Conservation (phyloP, 64 coral and sea anemone genomes). For the Actinia tenebrosa region DNA sequence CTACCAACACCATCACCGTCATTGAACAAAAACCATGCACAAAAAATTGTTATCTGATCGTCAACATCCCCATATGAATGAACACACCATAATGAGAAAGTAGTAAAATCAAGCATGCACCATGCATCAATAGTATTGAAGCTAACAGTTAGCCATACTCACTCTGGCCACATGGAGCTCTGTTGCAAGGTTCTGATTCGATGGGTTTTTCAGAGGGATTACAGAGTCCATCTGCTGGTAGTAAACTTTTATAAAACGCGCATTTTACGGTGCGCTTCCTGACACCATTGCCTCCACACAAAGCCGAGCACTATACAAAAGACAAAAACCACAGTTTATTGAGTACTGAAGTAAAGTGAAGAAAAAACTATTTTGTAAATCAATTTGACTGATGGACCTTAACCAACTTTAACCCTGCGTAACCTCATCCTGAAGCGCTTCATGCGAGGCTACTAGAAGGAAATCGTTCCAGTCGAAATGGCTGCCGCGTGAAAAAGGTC, state of each 20-base stretch:
- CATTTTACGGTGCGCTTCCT: constrained; percentile 27
- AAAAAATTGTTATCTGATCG: background rate
- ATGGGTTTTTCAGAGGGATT: constrained; percentile 21
- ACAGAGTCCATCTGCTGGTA: constrained; percentile 36
- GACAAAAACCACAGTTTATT: background rate
- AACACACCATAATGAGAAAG: no score
- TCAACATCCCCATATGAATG: no score
- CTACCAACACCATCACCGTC: background rate
- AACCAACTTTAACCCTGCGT: no score
- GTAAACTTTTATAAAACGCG: constrained; percentile 34
- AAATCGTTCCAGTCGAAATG: no score
- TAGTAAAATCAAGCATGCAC: background rate
- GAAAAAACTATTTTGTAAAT: background rate
- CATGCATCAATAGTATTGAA: background rate
- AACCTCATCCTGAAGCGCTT: no score
- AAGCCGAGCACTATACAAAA: constrained; percentile 30
- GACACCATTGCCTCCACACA: constrained; percentile 41
- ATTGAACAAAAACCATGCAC: background rate
- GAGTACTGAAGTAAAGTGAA: no score
- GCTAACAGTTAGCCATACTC: background rate
- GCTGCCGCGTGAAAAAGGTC: no score
- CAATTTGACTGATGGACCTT: no score
- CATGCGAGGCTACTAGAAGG: no score
- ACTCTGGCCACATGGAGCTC: constrained; percentile 34
- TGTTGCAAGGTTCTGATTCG: constrained; percentile 35